Conservation (phyloP, 2,797 vertebrate genomes). For the Liparis tanakae region DNA sequence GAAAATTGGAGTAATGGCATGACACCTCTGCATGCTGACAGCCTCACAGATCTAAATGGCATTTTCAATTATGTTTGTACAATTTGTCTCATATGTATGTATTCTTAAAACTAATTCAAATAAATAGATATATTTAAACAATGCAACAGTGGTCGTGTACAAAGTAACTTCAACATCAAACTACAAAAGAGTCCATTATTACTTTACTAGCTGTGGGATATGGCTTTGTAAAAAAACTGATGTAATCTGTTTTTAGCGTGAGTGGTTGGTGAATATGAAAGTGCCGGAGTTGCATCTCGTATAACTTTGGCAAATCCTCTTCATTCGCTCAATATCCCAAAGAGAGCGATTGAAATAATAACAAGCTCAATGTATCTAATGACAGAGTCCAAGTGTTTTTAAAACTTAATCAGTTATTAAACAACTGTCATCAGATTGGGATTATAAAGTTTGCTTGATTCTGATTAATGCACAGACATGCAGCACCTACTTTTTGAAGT, state of each 20-base stretch:
- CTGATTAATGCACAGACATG: background rate
- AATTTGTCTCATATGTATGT: background rate
- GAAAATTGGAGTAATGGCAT: constrained; percentile 4
- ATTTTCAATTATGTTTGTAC: background rate
- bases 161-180: background rate
- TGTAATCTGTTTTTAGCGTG: background rate
- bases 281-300: background rate
- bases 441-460: background rate
- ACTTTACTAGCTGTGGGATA: background rate
- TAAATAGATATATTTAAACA: background rate
- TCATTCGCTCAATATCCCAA: background rate
- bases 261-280: background rate
- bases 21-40: background rate
- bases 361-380: background rate
- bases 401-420: background rate
- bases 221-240: background rate
- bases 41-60: background rate
- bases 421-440: background rate
- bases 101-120: background rate
- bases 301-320: background rate
- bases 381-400: background rate
- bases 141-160: background rate
- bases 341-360: background rate
- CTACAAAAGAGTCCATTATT: background rate
- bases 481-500: background rate